Base-by-base conservation (phyloP, 1,140 invertebrate genomes). In the Solenopsis fugax region DNA sequence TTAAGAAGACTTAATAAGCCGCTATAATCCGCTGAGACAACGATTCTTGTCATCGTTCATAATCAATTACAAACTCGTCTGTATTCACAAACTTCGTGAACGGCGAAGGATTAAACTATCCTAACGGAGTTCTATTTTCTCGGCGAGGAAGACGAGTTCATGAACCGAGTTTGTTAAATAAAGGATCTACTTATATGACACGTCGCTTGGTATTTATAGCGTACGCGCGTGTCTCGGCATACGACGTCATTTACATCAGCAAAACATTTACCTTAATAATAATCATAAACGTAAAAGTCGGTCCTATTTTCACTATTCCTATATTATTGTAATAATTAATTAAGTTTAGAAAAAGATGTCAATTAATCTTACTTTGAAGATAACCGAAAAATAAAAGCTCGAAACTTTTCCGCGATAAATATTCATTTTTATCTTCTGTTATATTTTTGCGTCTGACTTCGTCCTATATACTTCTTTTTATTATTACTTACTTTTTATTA, bases 21-120 rank as follows among this genome's bases (percentile, higher is more conserved):
- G 16, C 13, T 67, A 52, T 67, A 80, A 80, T 80, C 54, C 45
- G 34, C 52, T 16, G 76, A 56, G 45, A 80, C 76, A 80, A 80
- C 76, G 45, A 80, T 80, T 34, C 45, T 67, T 80, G 76, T 80
- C 76, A 80, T 67, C 76, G 45, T 52, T 80, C 76, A 50, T 80
- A 52, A 80, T 80, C 60, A 80, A 80, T 80, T 80, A 80, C 16
- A 67, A 80, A 80, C 76, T 80, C 60, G 76, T 67, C 60, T 67
- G 76, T 52, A 80, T 80, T 80, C 76, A n/a, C 45, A 67, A 80
- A 80, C 60, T 80, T 80, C 12, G 12, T 16, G 37, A 56, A 60
- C 37, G 75, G 41, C 56, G 76, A 52, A 65, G 76, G 60, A 52
- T 80, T 67, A 80, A 37, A 45, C 45, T 50, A 65, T 65, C 12